Evolutionary conservation across 2,797 vertebrate species (phyloP).

Genomic region (Gallinago nigripennis): DNA sequence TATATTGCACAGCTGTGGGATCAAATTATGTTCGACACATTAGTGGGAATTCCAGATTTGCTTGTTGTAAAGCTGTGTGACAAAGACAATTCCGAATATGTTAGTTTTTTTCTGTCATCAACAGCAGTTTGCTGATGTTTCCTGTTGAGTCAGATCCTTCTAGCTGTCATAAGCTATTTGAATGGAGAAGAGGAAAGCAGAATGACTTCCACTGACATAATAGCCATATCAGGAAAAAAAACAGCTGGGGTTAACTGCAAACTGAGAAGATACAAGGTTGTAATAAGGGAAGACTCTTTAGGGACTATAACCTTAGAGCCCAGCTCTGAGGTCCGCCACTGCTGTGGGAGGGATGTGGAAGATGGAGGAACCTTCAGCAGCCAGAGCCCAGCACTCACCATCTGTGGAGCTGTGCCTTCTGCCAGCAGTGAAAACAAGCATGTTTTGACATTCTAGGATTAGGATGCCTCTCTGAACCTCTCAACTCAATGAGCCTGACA

Average conservation of each 20-base stretch:
- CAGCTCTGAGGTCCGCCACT: not conserved
- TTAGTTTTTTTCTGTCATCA: constrained; percentile 1
- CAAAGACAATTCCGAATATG: not conserved
- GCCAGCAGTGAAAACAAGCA: not conserved
- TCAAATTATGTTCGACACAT: not conserved
- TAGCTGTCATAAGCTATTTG: not conserved
- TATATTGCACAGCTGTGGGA: constrained; percentile 1
- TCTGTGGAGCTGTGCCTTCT: not conserved
- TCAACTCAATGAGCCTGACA: not conserved
- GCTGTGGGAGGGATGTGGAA: not conserved
- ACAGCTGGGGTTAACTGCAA: not conserved
- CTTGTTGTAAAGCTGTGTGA: not conserved
- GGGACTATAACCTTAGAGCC: not conserved
- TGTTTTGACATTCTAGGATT: not conserved
- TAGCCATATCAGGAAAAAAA: not conserved
- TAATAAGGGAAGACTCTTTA: not conserved
- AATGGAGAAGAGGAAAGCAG: not conserved
- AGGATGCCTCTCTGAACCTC: not conserved
- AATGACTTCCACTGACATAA: constrained; percentile 4
- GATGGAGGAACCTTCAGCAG: not conserved
- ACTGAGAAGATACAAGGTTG: not conserved
- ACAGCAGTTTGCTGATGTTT: constrained; percentile 4
- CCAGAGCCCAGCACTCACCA: not conserved
- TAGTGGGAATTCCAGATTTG: constrained; percentile 1
- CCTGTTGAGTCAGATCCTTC: constrained; percentile 52